A percentile compares a stretch with the other conserved stretches of the same genome.
Evolutionary conservation across 1,140 invertebrate genomes (phyloP).

Genomic region (Solenopsis invicta): DNA sequence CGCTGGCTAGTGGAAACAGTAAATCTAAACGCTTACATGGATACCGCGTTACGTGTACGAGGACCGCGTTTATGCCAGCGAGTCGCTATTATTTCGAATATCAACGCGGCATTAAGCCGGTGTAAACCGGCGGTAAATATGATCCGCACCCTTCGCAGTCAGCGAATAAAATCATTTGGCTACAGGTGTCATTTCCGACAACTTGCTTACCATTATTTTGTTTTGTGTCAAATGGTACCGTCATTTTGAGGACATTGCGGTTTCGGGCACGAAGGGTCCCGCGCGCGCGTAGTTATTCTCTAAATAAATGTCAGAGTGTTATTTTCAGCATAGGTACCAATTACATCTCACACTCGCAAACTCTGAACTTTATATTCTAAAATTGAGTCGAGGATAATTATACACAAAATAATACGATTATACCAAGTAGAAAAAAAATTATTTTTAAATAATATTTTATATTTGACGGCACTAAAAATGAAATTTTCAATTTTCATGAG

Average conservation of each 20-base stretch:
- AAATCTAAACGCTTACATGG: constrained; percentile 64
- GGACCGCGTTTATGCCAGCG: constrained; percentile 30
- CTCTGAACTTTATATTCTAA: neutral
- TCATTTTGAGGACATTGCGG: constrained; percentile 23
- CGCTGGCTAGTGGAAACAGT: constrained; percentile 52
- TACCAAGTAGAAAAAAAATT: constrained; percentile 2
- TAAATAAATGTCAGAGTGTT: constrained; percentile 7
- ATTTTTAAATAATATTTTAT: constrained; percentile 23
- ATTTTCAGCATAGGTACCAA: neutral
- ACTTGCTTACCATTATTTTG: constrained; percentile 40
- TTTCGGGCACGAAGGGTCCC: neutral
- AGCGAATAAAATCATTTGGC: constrained; percentile 66
- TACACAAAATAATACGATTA: neutral
- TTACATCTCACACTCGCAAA: too few relatives aligned
- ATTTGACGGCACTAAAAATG: constrained; percentile 6
- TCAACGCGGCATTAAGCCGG: constrained; percentile 71
- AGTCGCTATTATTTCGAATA: constrained; percentile 74
- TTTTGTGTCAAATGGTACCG: constrained; percentile 7
- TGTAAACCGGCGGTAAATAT: constrained; percentile 63
- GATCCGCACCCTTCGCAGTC: neutral
- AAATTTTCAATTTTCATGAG: constrained; percentile 34
- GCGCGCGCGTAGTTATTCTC: too few relatives aligned
- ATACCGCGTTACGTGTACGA: constrained; percentile 34
- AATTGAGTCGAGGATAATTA: neutral
- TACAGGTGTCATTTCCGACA: constrained; percentile 46